Evolutionary conservation across 1,140 invertebrate genomes (phyloP).

Genomic region (Eumaeus atala): DNA sequence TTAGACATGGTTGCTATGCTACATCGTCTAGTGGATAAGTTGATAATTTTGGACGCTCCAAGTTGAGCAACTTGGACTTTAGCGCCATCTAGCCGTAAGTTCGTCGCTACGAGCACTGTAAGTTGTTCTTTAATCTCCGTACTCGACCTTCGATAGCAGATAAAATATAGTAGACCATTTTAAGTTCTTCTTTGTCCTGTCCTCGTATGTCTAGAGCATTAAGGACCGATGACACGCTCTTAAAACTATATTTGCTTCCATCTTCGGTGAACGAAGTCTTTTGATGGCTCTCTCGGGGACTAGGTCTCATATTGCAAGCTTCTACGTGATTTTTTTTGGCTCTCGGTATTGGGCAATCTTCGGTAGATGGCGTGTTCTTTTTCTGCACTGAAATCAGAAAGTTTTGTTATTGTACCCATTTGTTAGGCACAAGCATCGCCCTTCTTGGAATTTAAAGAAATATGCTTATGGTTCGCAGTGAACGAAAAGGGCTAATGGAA

Average conservation of each 20-base stretch:
- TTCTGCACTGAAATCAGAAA: constrained; percentile 31
- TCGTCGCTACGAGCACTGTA: constrained; percentile 4
- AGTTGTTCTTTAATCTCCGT: constrained; percentile 40
- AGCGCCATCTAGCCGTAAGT: no score
- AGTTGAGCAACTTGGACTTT: no score
- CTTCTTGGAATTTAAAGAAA: no score
- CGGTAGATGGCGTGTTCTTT: constrained; percentile 31
- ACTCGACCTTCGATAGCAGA: constrained; percentile 54
- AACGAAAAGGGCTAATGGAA: no score
- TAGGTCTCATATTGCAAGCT: constrained; percentile 55
- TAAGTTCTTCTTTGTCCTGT: constrained; percentile 40
- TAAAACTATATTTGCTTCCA: constrained; percentile 16
- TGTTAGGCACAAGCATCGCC: no score
- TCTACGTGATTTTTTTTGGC: constrained; percentile 22
- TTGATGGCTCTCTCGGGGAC: constrained; percentile 19
- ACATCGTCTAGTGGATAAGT: no score
- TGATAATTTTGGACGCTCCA: no score
- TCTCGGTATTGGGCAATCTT: constrained; percentile 21
- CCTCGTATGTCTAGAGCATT: constrained; percentile 41
- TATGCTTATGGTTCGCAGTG: no score
- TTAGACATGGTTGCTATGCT: no score
- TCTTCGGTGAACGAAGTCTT: no score
- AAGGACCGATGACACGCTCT: constrained; percentile 25
- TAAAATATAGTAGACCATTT: constrained; percentile 46
- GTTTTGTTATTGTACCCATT: no score